phyloP scores from a whole-genome alignment of 2,797 vertebrate species.

The Psittacula derbiana region DNA sequence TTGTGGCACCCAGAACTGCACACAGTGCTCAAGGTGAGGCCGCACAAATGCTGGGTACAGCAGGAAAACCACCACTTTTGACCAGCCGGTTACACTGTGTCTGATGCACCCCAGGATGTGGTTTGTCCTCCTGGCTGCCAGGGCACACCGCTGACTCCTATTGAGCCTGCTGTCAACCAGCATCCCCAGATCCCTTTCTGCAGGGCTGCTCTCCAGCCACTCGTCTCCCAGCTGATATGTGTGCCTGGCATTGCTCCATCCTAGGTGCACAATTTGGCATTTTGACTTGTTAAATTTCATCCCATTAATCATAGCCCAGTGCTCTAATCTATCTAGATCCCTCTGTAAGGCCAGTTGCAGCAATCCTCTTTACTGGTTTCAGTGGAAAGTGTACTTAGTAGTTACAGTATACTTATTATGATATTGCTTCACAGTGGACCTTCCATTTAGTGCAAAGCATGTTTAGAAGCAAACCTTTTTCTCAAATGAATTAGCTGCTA shows the following conservation, averaged over 20 bases:
- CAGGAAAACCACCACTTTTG: not conserved
- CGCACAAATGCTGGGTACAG: not conserved
- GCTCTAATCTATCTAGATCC: not conserved
- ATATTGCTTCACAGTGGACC: not conserved
- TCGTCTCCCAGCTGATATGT: not conserved
- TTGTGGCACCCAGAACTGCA: not conserved
- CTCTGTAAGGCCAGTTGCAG: not conserved
- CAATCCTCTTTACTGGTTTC: not conserved
- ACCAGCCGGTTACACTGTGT: fast-evolving
- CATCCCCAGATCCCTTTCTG: not conserved
- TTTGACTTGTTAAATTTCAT: not conserved
- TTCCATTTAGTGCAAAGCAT: not conserved
- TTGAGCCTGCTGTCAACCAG: not conserved
- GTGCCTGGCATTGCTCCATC: not conserved
- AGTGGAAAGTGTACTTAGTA: not conserved
- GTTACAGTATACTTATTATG: not conserved
- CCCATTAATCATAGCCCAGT: not conserved
- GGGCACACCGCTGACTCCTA: not conserved
- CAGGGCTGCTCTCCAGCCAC: not conserved
- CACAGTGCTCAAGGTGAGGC: not conserved
- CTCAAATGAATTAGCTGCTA: not conserved
- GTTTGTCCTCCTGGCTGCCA: not conserved
- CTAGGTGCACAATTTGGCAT: not conserved
- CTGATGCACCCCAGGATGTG: not conserved
- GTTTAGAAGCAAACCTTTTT: not conserved